Evolutionary conservation across 2,113 vertebrate species (phyloP).

Genomic region (Hemichromis elongatus): DNA sequence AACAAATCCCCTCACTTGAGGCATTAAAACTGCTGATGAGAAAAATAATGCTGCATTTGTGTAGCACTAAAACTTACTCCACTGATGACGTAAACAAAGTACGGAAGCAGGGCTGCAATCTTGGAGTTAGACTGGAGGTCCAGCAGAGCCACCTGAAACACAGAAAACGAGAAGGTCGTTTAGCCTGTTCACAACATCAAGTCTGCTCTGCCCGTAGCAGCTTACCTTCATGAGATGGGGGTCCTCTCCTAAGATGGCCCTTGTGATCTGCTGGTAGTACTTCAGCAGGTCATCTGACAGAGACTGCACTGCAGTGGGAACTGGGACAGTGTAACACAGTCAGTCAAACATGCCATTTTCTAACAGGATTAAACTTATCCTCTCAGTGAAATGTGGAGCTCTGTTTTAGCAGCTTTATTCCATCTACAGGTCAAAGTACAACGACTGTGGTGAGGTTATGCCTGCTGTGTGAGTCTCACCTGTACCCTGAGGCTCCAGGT

Average conservation of each 20-base stretch:
- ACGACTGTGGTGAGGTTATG: neutral
- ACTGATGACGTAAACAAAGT: slow-evolving; percentile 92
- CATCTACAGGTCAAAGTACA: rapidly evolving
- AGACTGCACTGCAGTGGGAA: slow-evolving; percentile 84
- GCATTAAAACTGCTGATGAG: neutral
- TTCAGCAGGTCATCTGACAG: slow-evolving; percentile 87
- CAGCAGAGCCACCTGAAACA: slow-evolving; percentile 81
- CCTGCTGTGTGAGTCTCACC: slow-evolving; percentile 56
- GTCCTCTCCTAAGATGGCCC: slow-evolving; percentile 88
- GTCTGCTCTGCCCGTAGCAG: neutral
- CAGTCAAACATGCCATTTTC: rapidly evolving
- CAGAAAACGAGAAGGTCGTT: rapidly evolving
- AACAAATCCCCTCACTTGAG: neutral
- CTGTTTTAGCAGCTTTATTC: neutral
- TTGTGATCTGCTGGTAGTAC: slow-evolving; percentile 90
- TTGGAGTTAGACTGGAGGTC: slow-evolving; percentile 92
- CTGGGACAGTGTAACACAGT: slow-evolving; percentile 46
- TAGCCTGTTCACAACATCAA: rapidly evolving
- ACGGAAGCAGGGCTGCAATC: slow-evolving; percentile 87
- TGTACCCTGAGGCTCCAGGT: slow-evolving; percentile 84
- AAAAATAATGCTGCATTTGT: neutral
- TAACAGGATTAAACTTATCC: neutral
- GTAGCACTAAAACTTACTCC: slow-evolving; percentile 68
- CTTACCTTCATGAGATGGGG: slow-evolving; percentile 88
- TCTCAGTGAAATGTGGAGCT: neutral